Base-by-base conservation (phyloP, 1,140 invertebrate species). In the Drosophila tsacasi region DNA sequence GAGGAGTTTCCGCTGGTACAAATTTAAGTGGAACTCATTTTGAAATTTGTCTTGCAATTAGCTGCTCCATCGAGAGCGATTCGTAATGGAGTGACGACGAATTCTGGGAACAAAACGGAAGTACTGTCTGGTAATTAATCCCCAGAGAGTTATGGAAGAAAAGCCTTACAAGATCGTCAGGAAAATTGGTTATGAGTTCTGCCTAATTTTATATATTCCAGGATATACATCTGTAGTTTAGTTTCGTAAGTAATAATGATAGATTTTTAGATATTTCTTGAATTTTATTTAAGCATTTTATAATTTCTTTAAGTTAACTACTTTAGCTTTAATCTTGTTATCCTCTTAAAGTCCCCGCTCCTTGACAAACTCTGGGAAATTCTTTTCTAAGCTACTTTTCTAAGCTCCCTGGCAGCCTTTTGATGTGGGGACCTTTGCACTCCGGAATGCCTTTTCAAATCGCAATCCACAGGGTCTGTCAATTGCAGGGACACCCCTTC, bases 381-480 rank as follows among this genome's bases (percentile, higher is more conserved):
- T 39, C 13, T 44, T 57, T 65, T 65, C 30, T 44, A 13, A 44
- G 60, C 39, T 17, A 27, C 55, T 54, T 65, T 21, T 32, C 13
- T 19, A 35, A 40, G 32, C 50, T 35, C 25, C 40, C 44, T 37
- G 12, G 30, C 35, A 32, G 35, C 46, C 72, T 54, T 76, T 76
- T 76, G 62, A 76, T 59, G 74, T 76, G 59, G 27, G n/a, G 54
- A 66, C 73, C 37, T 54, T 50, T 61, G 54, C 49, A 52, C 47
- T 49, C 30, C 15, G n/a, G 55, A 68, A 78, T 58, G 40, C 47
- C 49, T 77, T 79, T 86, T 79, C 69, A 68, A 81, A 79, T 81
- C 47, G 81, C 75, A 81, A 75, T 79, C 74, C 61, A 21, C 64
- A 15, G 19, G 40, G 80, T 81, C 83, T 80, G 83, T 83, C 83